Conservation (phyloP, 2,888 invertebrate species). For the Parapristionchus giblindavisi region DNA sequence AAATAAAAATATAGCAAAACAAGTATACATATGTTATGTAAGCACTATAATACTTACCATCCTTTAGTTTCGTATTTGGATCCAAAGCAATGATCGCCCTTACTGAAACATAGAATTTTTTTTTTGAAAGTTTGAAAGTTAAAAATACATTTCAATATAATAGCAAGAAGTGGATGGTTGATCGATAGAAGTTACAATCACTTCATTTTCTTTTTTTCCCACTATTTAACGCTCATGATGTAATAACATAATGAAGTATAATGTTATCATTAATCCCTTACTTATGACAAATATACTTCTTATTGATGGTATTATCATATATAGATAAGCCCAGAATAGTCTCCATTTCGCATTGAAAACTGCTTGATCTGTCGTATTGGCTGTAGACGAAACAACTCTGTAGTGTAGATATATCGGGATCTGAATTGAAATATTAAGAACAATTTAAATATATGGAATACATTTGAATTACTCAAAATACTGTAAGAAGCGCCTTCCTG, state of each 20-base stretch:
- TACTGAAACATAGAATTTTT: slow-evolving; percentile 11
- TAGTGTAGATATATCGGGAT: slow-evolving; percentile 19
- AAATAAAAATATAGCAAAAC: too few species aligned
- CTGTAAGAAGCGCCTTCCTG: too few species aligned
- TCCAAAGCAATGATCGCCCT: slow-evolving; percentile 8
- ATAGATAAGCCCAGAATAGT: slow-evolving; percentile 35
- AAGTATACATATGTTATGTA: too few species aligned
- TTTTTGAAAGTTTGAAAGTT: too few species aligned
- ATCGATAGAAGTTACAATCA: too few species aligned
- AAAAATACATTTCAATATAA: too few species aligned
- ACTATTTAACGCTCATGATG: not conserved
- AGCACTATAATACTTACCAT: too few species aligned
- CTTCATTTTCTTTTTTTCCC: not conserved
- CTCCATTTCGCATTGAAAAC: slow-evolving; percentile 39
- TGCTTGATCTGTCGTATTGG: slow-evolving; percentile 33
- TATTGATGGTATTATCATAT: slow-evolving; percentile 29
- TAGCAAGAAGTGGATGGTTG: too few species aligned
- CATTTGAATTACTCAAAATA: not conserved
- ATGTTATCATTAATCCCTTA: too few species aligned
- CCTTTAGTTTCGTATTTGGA: not conserved
- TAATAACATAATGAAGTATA: not conserved
- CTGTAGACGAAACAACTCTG: too few species aligned
- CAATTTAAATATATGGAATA: not conserved
- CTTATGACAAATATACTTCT: slow-evolving; percentile 31
- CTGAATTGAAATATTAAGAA: not conserved